phyloP scores from a whole-genome alignment of 2,797 vertebrate genomes.

The Gambelia wislizenii region DNA sequence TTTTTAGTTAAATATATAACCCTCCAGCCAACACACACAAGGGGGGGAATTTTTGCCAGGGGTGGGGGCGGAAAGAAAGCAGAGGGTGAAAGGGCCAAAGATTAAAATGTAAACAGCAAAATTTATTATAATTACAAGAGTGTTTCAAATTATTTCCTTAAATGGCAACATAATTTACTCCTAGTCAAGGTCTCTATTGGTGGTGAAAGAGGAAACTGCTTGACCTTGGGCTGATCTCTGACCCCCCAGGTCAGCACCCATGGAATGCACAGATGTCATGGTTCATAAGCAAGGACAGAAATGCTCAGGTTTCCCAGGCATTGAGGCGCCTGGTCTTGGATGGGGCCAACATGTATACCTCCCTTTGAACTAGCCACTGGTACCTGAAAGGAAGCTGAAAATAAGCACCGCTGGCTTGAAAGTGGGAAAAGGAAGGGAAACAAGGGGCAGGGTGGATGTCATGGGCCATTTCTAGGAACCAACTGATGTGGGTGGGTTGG shows the following conservation, averaged over 20 bases:
- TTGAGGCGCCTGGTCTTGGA: conserved; percentile 85
- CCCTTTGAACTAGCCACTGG: conserved; percentile 74
- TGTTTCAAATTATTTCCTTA: conserved; percentile 84
- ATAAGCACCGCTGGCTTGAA: background rate
- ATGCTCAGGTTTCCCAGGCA: conserved; percentile 86
- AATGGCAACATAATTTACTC: conserved; percentile 84
- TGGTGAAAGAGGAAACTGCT: conserved; percentile 86
- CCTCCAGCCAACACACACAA: background rate
- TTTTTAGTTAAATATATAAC: conserved; percentile 33
- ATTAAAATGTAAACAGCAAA: conserved; percentile 84
- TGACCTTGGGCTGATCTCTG: conserved; percentile 83
- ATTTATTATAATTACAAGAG: conserved; percentile 85
- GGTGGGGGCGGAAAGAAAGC: background rate
- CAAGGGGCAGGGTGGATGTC: background rate
- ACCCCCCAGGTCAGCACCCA: conserved; percentile 86
- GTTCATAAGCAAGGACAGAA: conserved; percentile 84
- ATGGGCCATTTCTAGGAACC: background rate
- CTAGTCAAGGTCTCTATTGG: conserved; percentile 80
- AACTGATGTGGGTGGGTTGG: background rate
- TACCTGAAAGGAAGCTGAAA: conserved; percentile 73
- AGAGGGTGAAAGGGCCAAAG: conserved; percentile 79
- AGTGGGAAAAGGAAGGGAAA: background rate
- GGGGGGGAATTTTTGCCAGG: background rate
- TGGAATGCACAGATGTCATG: conserved; percentile 91
- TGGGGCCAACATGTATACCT: conserved; percentile 79